Evolutionary conservation across 2,797 vertebrate genomes (phyloP).

Genomic region (Taeniopygia guttata): DNA sequence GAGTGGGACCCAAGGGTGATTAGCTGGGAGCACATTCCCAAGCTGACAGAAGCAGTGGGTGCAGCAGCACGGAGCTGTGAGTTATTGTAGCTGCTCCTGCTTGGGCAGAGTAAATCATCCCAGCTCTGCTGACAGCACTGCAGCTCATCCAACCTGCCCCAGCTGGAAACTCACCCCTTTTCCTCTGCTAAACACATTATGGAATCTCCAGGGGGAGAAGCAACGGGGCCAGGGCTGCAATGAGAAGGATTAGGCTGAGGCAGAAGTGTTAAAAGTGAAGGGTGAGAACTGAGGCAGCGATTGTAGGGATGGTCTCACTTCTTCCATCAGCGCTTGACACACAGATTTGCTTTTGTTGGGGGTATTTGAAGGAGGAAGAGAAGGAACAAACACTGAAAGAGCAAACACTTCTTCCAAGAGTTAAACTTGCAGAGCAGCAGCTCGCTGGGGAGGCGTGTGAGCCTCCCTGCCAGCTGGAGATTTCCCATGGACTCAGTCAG

Average conservation of each 20-base stretch:
- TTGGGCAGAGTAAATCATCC: background rate
- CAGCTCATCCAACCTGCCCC: background rate
- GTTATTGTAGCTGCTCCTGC: background rate
- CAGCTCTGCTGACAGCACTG: background rate
- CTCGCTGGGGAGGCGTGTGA: background rate
- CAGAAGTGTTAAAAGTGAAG: background rate
- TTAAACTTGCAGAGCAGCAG: background rate
- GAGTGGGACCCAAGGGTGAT: background rate
- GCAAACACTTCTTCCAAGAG: background rate
- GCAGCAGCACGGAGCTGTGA: background rate
- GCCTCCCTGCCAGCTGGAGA: background rate
- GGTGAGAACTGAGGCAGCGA: background rate
- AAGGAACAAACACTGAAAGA: background rate
- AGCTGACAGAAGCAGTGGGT: background rate
- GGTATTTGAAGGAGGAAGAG: background rate
- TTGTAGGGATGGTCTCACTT: background rate
- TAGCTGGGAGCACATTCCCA: background rate
- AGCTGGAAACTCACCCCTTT: background rate
- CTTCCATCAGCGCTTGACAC: background rate
- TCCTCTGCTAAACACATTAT: background rate
- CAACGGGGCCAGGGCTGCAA: background rate
- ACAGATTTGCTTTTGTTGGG: background rate
- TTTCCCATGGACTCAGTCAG: background rate
- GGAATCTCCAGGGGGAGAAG: background rate
- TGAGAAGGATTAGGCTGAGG: background rate